A percentile compares a stretch with the other conserved stretches of the same genome.
phyloP scores from a whole-genome alignment of 2,888 invertebrate species.

The Ommatoiulus sabulosus region DNA sequence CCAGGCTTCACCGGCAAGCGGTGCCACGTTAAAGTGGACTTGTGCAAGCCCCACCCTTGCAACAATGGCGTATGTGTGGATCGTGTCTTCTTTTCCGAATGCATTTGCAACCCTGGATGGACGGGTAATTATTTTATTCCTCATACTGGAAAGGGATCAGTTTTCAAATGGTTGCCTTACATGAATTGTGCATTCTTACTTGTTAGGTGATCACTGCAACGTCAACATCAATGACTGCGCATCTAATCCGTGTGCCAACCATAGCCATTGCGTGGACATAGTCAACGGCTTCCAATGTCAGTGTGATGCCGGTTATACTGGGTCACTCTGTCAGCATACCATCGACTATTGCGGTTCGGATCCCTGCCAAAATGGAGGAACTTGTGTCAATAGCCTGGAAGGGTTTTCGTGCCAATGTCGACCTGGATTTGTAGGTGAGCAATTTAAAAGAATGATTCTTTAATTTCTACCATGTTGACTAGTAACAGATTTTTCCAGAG shows the following conservation, averaged over 20 bases:
- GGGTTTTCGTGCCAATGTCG: slow-evolving; percentile 93
- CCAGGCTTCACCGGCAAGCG: slow-evolving; percentile 95
- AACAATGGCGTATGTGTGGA: slow-evolving; percentile 94
- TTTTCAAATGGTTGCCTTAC: slow-evolving; percentile 9
- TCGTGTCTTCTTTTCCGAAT: slow-evolving; percentile 85
- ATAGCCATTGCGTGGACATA: slow-evolving; percentile 89
- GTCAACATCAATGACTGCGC: slow-evolving; percentile 92
- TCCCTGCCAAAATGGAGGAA: slow-evolving; percentile 93
- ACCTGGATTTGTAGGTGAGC: slow-evolving; percentile 83
- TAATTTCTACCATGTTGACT: too few relatives aligned
- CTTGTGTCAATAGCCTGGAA: slow-evolving; percentile 87
- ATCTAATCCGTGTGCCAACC: slow-evolving; percentile 89
- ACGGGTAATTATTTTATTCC: slow-evolving; percentile 70
- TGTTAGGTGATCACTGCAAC: slow-evolving; percentile 74
- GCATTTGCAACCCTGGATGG: slow-evolving; percentile 94
- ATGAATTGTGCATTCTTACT: slow-evolving; percentile 12
- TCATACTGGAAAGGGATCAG: not conserved
- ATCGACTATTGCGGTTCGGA: slow-evolving; percentile 90
- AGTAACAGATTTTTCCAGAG: too few relatives aligned
- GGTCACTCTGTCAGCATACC: slow-evolving; percentile 86
- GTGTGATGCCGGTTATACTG: slow-evolving; percentile 94
- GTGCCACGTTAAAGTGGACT: slow-evolving; percentile 93
- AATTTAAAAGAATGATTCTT: slow-evolving; percentile 50
- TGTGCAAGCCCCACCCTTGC: slow-evolving; percentile 91
- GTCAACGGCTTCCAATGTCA: slow-evolving; percentile 86